A percentile compares a stretch with the other conserved stretches of the same genome.
These are phyloP conservation scores for Sander lucioperca DNA, from an alignment of 2,113 vertebrate species.

Conservation along the genomic window DNA sequence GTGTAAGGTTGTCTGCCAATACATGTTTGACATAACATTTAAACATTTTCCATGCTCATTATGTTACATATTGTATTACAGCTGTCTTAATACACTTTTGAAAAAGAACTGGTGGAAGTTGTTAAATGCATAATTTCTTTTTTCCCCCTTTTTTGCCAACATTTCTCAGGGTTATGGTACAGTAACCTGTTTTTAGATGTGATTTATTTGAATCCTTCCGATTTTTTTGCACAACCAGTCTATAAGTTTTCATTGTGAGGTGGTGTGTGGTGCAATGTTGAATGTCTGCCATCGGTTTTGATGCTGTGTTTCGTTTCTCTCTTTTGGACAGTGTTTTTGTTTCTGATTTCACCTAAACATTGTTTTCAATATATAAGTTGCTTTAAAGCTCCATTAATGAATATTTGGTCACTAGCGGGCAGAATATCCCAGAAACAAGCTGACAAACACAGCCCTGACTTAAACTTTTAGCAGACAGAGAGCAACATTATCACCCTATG, in stretches of 20 bases:
- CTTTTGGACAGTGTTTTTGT: not conserved
- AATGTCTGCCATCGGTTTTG: conserved; percentile 8
- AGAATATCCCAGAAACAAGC: not conserved
- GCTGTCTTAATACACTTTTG: not conserved
- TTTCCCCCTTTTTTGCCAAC: conserved; percentile 55
- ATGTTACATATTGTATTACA: not conserved
- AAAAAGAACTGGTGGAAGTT: not conserved
- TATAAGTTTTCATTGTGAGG: conserved; percentile 39
- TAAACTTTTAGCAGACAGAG: not conserved
- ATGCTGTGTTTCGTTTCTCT: conserved; percentile 31
- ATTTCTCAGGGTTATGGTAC: conserved; percentile 79
- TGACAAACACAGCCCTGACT: not conserved
- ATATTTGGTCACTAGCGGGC: conserved; percentile 21
- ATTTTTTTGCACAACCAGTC: not conserved
- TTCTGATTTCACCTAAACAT: not conserved
- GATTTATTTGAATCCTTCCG: conserved; percentile 11
- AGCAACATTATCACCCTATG: not conserved
- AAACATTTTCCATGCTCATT: conserved; percentile 15
- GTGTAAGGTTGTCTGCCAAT: not conserved
- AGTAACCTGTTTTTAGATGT: conserved; percentile 61
- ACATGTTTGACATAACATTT: conserved; percentile 6
- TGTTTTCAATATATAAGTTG: not conserved
- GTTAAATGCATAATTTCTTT: conserved; percentile 39
- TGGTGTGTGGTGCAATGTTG: conserved; percentile 59
- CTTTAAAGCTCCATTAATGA: conserved; percentile 33